Evolutionary conservation across 2,113 vertebrate genomes (phyloP).

Genomic region (Melanocharis versteri): DNA sequence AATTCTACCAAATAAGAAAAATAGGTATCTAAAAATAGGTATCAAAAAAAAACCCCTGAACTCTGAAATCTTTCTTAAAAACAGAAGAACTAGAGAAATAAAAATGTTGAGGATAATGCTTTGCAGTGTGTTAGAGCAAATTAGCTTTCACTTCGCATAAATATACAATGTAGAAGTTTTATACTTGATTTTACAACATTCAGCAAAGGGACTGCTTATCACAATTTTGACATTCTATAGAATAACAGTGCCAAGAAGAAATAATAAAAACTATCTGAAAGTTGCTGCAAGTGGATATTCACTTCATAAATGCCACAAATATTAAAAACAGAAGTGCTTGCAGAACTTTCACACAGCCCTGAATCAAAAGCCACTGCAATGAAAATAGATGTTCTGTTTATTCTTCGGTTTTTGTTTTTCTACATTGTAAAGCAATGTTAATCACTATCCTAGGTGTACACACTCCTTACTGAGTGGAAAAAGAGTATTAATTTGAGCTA

Average conservation of each 20-base stretch:
- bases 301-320: not conserved
- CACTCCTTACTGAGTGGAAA: not conserved
- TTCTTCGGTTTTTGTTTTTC: not conserved
- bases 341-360: not conserved
- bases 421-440: not conserved
- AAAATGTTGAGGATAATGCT: not conserved
- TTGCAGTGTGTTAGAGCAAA: not conserved
- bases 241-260: not conserved
- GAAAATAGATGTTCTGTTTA: not conserved
- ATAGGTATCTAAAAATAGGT: not conserved
- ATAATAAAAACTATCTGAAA: not conserved
- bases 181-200: not conserved
- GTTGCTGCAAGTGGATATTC: not conserved
- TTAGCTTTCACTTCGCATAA: not conserved
- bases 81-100: not conserved
- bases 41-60: not conserved
- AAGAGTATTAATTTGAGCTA: not conserved
- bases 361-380: not conserved
- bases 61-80: not conserved
- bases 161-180: not conserved
- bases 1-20: not conserved
- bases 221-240: not conserved
- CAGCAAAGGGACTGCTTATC: not conserved
- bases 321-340: not conserved
- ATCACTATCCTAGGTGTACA: not conserved